Percentiles rank a stretch among this genome's conserved stretches.
Conservation (phyloP, 2,113 vertebrate genomes). For the Poeciliopsis turrubarensis region DNA sequence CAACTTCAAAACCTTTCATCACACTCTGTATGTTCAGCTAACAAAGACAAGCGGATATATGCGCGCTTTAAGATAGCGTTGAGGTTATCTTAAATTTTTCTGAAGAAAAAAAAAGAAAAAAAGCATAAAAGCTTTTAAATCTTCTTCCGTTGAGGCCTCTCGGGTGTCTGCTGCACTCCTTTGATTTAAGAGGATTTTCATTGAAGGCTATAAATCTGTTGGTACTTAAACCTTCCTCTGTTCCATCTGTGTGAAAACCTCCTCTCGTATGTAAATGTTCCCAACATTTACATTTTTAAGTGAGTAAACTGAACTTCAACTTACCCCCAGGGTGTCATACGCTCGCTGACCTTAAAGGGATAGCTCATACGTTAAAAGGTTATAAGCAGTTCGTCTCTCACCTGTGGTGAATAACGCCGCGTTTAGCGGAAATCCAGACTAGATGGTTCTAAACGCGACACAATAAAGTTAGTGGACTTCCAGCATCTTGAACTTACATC, state of each 20-base stretch:
- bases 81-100: not conserved
- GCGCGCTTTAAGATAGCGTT: conserved; percentile 6
- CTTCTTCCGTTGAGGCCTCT: conserved; percentile 7
- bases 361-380: not conserved
- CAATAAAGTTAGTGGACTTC: no score
- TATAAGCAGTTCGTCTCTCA: not conserved
- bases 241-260: conserved; percentile 6
- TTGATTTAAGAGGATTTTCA: conserved; percentile 31
- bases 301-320: conserved; percentile 22
- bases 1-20: not conserved
- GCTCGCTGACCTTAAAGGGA: conserved; percentile 2
- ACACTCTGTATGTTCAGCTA: not conserved
- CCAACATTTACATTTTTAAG: conserved; percentile 24
- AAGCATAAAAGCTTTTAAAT: conserved; percentile 5
- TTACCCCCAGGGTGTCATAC: conserved; percentile 10
- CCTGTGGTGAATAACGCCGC: not conserved
- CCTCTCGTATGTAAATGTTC: conserved; percentile 3
- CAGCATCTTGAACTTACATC: no score
- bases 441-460: no score
- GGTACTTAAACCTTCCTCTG: conserved; percentile 7
- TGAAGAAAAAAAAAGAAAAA: not conserved
- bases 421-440: no score
- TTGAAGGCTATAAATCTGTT: conserved; percentile 24
- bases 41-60: not conserved
- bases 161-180: not conserved